Evolutionary conservation across 2,113 vertebrate genomes (phyloP).

Genomic region (Bos javanicus): DNA sequence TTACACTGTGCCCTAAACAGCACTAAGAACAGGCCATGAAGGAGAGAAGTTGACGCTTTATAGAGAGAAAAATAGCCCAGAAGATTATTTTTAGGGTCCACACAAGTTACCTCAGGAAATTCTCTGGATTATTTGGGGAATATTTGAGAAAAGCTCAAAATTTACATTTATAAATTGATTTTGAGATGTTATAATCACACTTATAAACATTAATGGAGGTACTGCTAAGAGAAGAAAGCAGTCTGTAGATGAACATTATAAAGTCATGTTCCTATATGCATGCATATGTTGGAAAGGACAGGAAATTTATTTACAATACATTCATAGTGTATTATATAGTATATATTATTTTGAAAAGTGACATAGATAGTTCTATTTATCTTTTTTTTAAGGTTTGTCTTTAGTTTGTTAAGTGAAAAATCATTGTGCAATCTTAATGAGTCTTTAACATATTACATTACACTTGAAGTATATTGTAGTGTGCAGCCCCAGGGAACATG

Average conservation of each 20-base stretch:
- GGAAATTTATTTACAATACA: background rate
- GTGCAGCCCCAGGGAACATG: background rate
- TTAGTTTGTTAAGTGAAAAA: background rate
- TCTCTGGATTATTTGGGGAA: background rate
- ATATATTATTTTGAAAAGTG: background rate
- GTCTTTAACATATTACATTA: background rate
- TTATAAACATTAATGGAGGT: background rate
- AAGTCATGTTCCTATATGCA: background rate
- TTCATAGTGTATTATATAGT: background rate
- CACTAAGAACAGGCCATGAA: background rate
- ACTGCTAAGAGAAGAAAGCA: background rate
- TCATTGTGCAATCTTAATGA: background rate
- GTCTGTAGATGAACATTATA: background rate
- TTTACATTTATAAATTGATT: background rate
- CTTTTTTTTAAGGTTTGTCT: background rate
- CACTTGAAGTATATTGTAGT: background rate
- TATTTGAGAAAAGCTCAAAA: background rate
- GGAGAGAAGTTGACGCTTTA: background rate
- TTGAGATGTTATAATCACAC: background rate
- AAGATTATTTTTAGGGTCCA: background rate
- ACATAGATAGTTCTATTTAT: background rate
- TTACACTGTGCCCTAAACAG: background rate
- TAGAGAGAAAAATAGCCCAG: background rate
- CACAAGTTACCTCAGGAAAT: background rate
- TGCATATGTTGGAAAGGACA: background rate